phyloP scores from a whole-genome alignment of 2,888 invertebrate species.

The Hydriomena furcata region DNA sequence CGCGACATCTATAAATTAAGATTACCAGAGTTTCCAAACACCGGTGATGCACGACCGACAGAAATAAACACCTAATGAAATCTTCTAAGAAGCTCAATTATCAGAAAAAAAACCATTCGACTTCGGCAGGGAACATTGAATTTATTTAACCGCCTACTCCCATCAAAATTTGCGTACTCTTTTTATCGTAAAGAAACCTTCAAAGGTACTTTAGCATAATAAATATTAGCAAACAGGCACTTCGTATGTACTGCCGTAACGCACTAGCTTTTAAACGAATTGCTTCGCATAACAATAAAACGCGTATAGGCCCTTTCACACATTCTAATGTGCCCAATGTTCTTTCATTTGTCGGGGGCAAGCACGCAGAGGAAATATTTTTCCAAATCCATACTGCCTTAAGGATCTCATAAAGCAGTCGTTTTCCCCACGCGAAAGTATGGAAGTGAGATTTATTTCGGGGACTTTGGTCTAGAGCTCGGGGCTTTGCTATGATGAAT shows the following conservation, averaged over 20 bases:
- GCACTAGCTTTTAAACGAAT: slow-evolving; percentile 82
- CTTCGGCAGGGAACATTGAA: slow-evolving; percentile 25
- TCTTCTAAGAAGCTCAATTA: slow-evolving; percentile 32
- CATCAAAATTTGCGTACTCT: slow-evolving; percentile 56
- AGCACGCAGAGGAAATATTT: slow-evolving; percentile 83
- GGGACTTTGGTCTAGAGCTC: slow-evolving; percentile 78
- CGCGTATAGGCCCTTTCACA: slow-evolving; percentile 78
- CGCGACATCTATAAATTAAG: slow-evolving; percentile 50
- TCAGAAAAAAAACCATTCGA: slow-evolving; percentile 26
- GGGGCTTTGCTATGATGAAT: slow-evolving; percentile 82
- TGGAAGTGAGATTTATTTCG: slow-evolving; percentile 82
- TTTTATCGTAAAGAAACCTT: slow-evolving; percentile 54
- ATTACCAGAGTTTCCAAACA: slow-evolving; percentile 56
- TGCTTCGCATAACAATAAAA: slow-evolving; percentile 82
- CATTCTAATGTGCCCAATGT: slow-evolving; percentile 80
- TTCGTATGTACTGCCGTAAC: slow-evolving; percentile 73
- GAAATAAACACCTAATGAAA: slow-evolving; percentile 48
- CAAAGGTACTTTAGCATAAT: slow-evolving; percentile 60
- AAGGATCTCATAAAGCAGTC: slow-evolving; percentile 84
- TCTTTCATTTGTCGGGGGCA: slow-evolving; percentile 81
- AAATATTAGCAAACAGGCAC: slow-evolving; percentile 80
- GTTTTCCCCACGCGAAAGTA: slow-evolving; percentile 82
- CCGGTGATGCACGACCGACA: slow-evolving; percentile 43
- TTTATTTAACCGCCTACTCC: slow-evolving; percentile 40
- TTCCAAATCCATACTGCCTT: slow-evolving; percentile 84